These are phyloP conservation scores for Aphodius sticticus DNA, from an alignment of 2,888 invertebrate species.

Conservation along the genomic window DNA sequence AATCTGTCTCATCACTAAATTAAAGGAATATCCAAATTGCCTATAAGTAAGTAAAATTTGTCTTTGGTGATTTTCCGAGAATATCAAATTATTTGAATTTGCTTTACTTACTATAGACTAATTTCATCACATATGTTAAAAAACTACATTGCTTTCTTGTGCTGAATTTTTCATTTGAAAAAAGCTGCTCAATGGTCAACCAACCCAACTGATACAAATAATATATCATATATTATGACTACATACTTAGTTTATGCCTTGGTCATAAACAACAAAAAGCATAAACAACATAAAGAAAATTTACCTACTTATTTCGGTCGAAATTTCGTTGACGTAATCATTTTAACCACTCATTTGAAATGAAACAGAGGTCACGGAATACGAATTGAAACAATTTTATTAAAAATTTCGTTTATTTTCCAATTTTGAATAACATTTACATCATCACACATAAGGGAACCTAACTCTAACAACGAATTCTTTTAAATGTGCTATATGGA, in stretches of 20 bases:
- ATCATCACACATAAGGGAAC: conserved; percentile 62
- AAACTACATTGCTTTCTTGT: too few species aligned
- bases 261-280: conserved; percentile 33
- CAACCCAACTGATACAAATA: background rate
- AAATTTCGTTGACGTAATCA: conserved; percentile 32
- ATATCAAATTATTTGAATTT: too few species aligned
- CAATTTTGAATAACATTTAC: conserved; percentile 63
- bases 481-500: conserved; percentile 34
- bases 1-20: too few species aligned
- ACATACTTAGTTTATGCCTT: too few species aligned
- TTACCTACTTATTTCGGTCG: conserved; percentile 56
- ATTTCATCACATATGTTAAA: too few species aligned
- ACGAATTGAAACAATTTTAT: conserved; percentile 44
- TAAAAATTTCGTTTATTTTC: conserved; percentile 58
- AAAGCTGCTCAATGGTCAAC: background rate
- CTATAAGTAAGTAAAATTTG: too few species aligned
- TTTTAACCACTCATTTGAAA: conserved; percentile 40
- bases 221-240: too few species aligned
- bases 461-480: conserved; percentile 52
- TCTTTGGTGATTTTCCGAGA: too few species aligned
- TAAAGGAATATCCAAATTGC: too few species aligned
- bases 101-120: too few species aligned
- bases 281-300: conserved; percentile 50
- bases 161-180: background rate
- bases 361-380: conserved; percentile 32